Conservation (phyloP, 2,797 vertebrate species). For the Chelonia mydas region DNA sequence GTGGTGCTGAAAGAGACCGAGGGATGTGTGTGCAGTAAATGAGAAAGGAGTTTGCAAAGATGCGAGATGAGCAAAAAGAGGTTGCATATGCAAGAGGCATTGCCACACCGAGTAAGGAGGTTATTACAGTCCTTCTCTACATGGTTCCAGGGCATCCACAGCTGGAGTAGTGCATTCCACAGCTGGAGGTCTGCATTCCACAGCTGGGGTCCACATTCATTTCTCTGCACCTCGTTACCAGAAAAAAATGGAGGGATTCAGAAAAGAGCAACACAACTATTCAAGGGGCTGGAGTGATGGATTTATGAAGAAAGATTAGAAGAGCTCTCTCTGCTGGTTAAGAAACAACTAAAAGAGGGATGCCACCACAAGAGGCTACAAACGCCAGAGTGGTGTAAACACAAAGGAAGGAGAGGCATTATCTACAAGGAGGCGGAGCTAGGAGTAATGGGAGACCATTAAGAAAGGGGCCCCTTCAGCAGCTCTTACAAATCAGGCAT, state of each 20-base stretch:
- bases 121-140: not conserved
- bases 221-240: not conserved
- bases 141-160: not conserved
- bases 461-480: not conserved
- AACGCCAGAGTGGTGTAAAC: not conserved
- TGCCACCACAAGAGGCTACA: no score
- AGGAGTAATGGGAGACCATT: not conserved
- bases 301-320: not conserved
- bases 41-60: not conserved
- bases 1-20: not conserved
- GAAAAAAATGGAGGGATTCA: not conserved
- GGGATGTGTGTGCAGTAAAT: not conserved
- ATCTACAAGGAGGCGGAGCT: not conserved
- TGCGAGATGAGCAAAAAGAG: not conserved
- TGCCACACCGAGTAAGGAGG: not conserved
- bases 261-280: not conserved
- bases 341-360: not conserved
- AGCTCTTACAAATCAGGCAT: accelerated
- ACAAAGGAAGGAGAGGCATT: not conserved
- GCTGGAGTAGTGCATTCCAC: not conserved
- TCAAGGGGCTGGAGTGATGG: not conserved
- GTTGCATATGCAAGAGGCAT: not conserved
- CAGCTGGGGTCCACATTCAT: not conserved
- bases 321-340: not conserved
- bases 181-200: not conserved